These are phyloP conservation scores for Parauchenoglanis ngamensis DNA, from an alignment of 2,797 vertebrate species.

Conservation along the genomic window DNA sequence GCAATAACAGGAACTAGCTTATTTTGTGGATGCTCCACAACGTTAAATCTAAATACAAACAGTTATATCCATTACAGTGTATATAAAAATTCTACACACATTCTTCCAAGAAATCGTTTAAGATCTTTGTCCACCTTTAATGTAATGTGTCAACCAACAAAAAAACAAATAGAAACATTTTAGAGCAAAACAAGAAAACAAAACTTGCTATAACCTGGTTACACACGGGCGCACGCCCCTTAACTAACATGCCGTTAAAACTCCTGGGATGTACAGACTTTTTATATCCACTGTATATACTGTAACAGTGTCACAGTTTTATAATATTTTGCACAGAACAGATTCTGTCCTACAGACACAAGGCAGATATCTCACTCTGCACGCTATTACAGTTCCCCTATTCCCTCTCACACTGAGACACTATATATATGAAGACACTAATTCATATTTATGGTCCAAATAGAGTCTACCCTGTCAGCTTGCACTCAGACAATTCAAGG, in stretches of 20 bases:
- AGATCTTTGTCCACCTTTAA: not conserved
- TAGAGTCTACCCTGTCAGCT: constrained; percentile 56
- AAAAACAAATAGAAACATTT: not conserved
- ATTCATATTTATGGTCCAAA: constrained; percentile 64
- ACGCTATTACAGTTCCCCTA: constrained; percentile 34
- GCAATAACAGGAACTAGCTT: not conserved
- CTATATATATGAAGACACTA: constrained; percentile 53
- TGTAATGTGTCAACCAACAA: not conserved
- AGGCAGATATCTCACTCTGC: constrained; percentile 50
- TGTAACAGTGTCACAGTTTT: constrained; percentile 23
- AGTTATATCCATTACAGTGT: not conserved
- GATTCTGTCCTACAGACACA: constrained; percentile 21
- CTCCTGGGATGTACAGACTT: not conserved
- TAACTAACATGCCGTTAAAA: not conserved
- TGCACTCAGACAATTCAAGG: constrained; percentile 62
- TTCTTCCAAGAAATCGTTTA: not conserved
- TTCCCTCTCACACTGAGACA: constrained; percentile 38
- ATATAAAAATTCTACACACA: not conserved
- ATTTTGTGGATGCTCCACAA: not conserved
- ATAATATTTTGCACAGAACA: constrained; percentile 1
- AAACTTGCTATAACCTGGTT: not conserved
- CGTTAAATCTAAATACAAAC: not conserved
- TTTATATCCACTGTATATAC: not conserved
- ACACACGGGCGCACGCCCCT: too few species aligned
- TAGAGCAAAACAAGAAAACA: not conserved